Base-by-base conservation (phyloP, 2,888 invertebrate genomes). In the Pyralis farinalis region DNA sequence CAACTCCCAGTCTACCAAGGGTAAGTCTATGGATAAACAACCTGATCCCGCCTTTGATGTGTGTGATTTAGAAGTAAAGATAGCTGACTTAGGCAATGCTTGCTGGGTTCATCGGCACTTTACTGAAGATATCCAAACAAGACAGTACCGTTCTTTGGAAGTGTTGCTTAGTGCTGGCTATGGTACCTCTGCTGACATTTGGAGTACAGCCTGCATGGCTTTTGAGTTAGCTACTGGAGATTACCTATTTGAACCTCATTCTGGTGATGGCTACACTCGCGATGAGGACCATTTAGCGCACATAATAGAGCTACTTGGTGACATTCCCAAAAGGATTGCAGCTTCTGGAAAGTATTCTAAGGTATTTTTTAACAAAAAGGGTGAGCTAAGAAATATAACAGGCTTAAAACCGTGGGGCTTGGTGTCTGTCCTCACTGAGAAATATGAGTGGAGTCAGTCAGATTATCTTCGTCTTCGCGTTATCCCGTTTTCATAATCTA, bases 131-230 rank as follows among this genome's bases (percentile, higher is more conserved):
- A 99, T 99, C 61, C 99, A 99, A 89, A 99, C 99, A 1, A 92
- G 99, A 46, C 99, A 99, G 79, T 99, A 99, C 82, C 92, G 99
- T 43, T 97, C 97, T 42, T 88, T 99, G 47, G 99, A 99, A 89
- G 99, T 99, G 6, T 91, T 99, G 46, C 90, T 99, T 40, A 98
- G 99, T 60, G 96, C 98, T 32, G 98, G 97, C 0, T 99, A 99
- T 82, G 97, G 96, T 39, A 94, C 98, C 7, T 97, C 98, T 0
- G 99, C 99, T 27, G 99, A 99, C 76, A 98, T 99, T 57, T 99
- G 99, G 99, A 98, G 98, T 66, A 98, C 98, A 11, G 99, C 99
- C 6, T 99, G 99, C 72, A 98, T 99, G 98, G 99, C 99, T 30
- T 99, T 99, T 84, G 99, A 99, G 80, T 85, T 99, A 63, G 98